Evolutionary conservation across 2,888 invertebrate genomes (phyloP).

Genomic region (Aphidoletes aphidimyza): DNA sequence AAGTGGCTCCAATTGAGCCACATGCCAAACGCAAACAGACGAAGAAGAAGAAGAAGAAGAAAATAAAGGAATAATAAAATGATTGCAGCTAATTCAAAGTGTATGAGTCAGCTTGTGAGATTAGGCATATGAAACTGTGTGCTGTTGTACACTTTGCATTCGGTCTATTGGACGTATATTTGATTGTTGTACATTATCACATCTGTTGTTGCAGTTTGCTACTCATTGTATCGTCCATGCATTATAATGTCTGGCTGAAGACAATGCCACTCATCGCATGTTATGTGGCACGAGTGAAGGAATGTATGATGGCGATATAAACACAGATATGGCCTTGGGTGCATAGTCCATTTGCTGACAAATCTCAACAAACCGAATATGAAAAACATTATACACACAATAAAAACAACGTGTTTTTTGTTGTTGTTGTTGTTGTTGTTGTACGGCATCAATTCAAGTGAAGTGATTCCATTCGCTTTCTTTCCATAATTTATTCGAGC

Average conservation of each 20-base stretch:
- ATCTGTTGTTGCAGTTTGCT: not conserved
- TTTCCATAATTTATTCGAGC: no score
- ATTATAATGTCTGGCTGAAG: not conserved
- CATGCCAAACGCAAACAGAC: no score
- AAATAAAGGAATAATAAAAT: not conserved
- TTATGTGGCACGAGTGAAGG: not conserved
- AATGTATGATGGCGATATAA: not conserved
- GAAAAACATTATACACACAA: not conserved
- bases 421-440: not conserved
- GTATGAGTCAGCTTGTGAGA: constrained; percentile 39
- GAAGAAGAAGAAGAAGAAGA: no score
- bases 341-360: not conserved
- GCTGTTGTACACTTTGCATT: not conserved
- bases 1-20: no score
- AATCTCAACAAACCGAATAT: not conserved
- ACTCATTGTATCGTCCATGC: not conserved
- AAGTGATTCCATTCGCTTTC: not conserved
- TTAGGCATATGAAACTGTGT: not conserved
- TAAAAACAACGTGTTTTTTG: not conserved
- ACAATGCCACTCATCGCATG: not conserved
- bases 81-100: not conserved
- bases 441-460: no score
- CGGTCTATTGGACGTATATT: not conserved
- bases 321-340: not conserved
- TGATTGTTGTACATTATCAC: constrained; percentile 26